Base-by-base conservation (phyloP, 1,140 invertebrate species). In the Diachasmimorpha longicaudata region DNA sequence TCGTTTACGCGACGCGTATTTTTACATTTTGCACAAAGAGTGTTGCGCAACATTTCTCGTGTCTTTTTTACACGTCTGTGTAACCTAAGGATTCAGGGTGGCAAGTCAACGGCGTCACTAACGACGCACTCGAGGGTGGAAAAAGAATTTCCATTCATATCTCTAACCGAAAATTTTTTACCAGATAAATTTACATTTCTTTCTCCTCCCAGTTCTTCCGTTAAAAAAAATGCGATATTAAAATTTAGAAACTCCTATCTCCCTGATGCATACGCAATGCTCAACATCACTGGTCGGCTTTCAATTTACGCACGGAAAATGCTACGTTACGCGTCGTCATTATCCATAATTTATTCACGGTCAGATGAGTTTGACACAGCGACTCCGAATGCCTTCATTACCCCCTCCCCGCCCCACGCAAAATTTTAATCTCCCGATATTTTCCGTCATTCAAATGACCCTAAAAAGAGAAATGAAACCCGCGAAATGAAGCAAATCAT, bases 1-100 rank as follows among this genome's bases (percentile, higher is more conserved):
- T 79, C 79, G 80, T 76, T 72, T 68, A 78, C 82, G 73, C 69
- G 76, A 80, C 83, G 81, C 79, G 81, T 77, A 81, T 82, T 86
- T 87, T 87, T 88, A 84, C 86, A 78, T 83, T 80, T 70, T 39
- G 23, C 14, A 31, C 63, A 16, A 13, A 66, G 73, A 70, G 77
- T 70, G 63, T 79, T 78, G 72, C 48, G 67, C 69, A 52, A 68
- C 9, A 66, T 39, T 16, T 68, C n/a, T 68, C 39, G 14, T 37
- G 13, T 37, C 36, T 68, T 16, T 37, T 37, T 68, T 39, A 14
- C 36, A 42, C 13, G 25, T 68, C 23, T 72, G 70, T 72, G 31
- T 70, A 44, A 44, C 70, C 44, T 82, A 83, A 81, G 81, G 78
- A 81, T 84, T 77, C 77, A 37, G 75, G 73, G 3, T 14, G 66